phyloP scores from a whole-genome alignment of 2,888 invertebrate genomes.

The Eupithecia inturbata region DNA sequence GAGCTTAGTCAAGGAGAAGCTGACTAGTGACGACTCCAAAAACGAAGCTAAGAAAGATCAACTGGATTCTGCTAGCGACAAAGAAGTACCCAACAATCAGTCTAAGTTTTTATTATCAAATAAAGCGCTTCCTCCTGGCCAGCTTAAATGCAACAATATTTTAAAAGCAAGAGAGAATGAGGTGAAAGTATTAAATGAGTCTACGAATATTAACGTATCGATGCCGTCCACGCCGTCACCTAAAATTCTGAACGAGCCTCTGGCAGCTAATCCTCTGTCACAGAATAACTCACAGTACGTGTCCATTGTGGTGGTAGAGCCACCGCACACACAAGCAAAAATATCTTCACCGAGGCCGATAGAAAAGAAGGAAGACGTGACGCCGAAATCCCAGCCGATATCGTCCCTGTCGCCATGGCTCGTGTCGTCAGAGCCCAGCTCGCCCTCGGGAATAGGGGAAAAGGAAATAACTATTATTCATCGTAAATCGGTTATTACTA shows the following conservation, averaged over 20 bases:
- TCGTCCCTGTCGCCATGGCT: slow-evolving; percentile 92
- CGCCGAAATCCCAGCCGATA: slow-evolving; percentile 84
- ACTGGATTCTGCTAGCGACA: slow-evolving; percentile 72
- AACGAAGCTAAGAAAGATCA: slow-evolving; percentile 86
- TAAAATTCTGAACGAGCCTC: slow-evolving; percentile 82
- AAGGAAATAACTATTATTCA: slow-evolving; percentile 88
- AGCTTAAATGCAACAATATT: slow-evolving; percentile 95
- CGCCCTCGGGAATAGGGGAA: slow-evolving; percentile 86
- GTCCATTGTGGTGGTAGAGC: slow-evolving; percentile 80
- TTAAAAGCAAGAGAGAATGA: slow-evolving; percentile 90
- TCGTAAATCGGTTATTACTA: slow-evolving; percentile 94
- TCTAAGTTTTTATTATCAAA: slow-evolving; percentile 86
- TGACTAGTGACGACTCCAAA: slow-evolving; percentile 86
- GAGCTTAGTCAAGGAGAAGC: slow-evolving; percentile 80
- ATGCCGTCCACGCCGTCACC: slow-evolving; percentile 79
- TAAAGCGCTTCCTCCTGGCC: slow-evolving; percentile 93
- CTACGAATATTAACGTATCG: slow-evolving; percentile 73
- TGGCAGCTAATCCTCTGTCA: slow-evolving; percentile 61
- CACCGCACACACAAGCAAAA: slow-evolving; percentile 69
- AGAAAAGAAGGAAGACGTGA: slow-evolving; percentile 78
- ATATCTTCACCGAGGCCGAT: slow-evolving; percentile 75
- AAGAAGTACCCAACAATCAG: slow-evolving; percentile 89
- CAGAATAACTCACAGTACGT: slow-evolving; percentile 77
- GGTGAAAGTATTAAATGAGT: slow-evolving; percentile 77
- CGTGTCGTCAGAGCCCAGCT: slow-evolving; percentile 89